Conservation (phyloP, 2,888 invertebrate species). For the Volucella inanis region DNA sequence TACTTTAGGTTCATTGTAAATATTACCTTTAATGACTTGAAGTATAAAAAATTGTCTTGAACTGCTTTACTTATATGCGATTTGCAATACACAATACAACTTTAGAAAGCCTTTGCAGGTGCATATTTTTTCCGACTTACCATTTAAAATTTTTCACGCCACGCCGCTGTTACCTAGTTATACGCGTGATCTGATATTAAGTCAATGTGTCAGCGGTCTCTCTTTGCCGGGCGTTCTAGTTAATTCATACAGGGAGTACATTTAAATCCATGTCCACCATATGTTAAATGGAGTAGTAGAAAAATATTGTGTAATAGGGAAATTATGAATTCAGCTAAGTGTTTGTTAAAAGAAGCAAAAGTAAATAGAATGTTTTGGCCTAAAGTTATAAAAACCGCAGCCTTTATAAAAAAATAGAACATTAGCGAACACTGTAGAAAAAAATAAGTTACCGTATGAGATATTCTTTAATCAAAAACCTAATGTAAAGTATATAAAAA, state of each 20-base stretch:
- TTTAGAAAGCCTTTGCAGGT: no score
- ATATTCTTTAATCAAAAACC: conserved; percentile 37
- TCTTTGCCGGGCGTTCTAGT: no score
- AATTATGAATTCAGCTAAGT: conserved; percentile 66
- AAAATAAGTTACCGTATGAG: conserved; percentile 31
- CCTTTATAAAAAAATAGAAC: conserved; percentile 59
- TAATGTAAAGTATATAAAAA: conserved; percentile 27
- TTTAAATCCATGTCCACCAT: background rate
- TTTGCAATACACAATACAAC: no score
- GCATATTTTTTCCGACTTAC: no score
- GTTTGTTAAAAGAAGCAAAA: conserved; percentile 71
- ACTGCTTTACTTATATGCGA: no score
- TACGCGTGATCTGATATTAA: no score
- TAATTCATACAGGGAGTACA: background rate
- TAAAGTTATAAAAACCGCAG: conserved; percentile 36
- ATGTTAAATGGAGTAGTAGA: background rate
- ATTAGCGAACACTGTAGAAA: conserved; percentile 40
- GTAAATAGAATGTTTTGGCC: conserved; percentile 47
- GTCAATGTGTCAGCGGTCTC: no score
- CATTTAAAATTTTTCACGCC: no score
- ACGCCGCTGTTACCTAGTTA: no score
- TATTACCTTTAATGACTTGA: no score
- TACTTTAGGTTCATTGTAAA: no score
- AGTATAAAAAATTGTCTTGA: no score
- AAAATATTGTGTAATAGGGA: conserved; percentile 12